These are phyloP conservation scores for Gobio gobio DNA, from an alignment of 2,113 vertebrate species.

Conservation along the genomic window DNA sequence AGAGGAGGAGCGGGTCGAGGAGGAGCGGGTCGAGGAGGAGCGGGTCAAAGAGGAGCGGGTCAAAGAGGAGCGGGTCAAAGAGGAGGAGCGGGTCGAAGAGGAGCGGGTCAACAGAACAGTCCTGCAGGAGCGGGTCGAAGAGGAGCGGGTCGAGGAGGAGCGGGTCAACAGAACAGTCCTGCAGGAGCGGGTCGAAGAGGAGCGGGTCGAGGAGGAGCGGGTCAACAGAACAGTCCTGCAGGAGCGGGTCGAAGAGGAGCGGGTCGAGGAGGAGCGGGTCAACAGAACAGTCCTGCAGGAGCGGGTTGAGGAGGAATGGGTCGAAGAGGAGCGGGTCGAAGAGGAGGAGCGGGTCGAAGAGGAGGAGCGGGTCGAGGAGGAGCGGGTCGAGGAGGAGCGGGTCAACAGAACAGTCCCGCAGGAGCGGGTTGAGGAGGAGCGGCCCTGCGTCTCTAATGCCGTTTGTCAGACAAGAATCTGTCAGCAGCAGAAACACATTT, in stretches of 20 bases:
- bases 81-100: conserved; percentile 33
- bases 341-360: conserved; percentile 32
- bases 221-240: too few species aligned
- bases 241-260: conserved; percentile 29
- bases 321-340: conserved; percentile 28
- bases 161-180: too few species aligned
- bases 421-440: conserved; percentile 46
- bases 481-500: conserved; percentile 21
- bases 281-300: too few species aligned
- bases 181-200: conserved; percentile 35
- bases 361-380: too few species aligned
- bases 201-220: conserved; percentile 27
- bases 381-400: conserved; percentile 45
- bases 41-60: conserved; percentile 1
- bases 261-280: conserved; percentile 40
- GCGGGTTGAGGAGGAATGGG: conserved; percentile 42
- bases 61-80: too few species aligned
- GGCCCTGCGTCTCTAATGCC: neutral
- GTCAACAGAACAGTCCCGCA: too few species aligned
- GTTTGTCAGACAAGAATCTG: conserved; percentile 41
- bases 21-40: conserved; percentile 47
- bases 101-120: too few species aligned
- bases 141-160: conserved; percentile 23
- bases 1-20: conserved; percentile 31
- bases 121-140: conserved; percentile 39